phyloP scores from a whole-genome alignment of 1,140 invertebrate genomes.

The Oreohelix idahoensis region DNA sequence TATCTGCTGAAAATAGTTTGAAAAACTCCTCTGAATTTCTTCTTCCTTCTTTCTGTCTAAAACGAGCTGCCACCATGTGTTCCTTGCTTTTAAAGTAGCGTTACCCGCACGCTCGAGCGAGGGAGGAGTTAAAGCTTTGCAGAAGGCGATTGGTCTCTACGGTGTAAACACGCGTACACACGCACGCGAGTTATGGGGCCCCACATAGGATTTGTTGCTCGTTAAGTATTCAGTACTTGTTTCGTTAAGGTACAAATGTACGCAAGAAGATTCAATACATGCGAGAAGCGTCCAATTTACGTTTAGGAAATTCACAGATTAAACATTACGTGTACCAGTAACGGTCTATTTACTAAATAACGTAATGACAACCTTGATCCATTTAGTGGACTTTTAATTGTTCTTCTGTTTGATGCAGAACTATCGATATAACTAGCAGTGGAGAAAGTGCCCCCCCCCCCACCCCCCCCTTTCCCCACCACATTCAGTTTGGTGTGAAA shows the following conservation, averaged over 20 bases:
- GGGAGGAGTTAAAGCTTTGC: neutral
- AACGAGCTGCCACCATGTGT: neutral
- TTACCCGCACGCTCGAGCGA: constrained; percentile 1
- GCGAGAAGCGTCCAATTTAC: neutral
- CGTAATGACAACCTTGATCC: no score
- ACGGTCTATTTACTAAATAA: no score
- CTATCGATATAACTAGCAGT: no score
- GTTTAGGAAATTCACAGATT: neutral
- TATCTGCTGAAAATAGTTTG: neutral
- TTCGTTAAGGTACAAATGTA: neutral
- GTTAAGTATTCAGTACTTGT: neutral
- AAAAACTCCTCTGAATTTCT: neutral
- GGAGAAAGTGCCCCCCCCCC: no score
- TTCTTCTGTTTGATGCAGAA: no score
- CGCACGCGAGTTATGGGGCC: neutral
- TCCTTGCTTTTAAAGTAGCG: neutral
- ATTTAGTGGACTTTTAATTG: no score
- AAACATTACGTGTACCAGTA: no score
- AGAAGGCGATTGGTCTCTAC: neutral
- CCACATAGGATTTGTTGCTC: neutral
- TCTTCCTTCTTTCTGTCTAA: neutral
- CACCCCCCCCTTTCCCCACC: no score
- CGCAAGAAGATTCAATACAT: neutral
- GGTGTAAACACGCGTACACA: neutral
- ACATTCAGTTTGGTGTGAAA: no score